These are phyloP conservation scores for Falco naumanni DNA, from an alignment of 2,797 vertebrate genomes.

Conservation along the genomic window DNA sequence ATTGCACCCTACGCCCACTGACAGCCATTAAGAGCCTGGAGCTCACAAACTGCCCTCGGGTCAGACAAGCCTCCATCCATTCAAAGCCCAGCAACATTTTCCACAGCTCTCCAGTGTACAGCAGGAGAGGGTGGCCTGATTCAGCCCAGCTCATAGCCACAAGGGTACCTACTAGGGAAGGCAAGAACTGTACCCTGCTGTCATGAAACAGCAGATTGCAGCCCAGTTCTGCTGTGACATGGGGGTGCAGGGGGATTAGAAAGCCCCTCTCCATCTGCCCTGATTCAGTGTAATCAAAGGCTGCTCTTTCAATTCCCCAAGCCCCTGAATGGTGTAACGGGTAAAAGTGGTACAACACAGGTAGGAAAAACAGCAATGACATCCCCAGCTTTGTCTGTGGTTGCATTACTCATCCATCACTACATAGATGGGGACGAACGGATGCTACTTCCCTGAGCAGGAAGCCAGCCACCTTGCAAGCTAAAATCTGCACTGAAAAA, in stretches of 20 bases:
- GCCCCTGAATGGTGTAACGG: background rate
- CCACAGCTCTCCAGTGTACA: background rate
- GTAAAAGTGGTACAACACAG: background rate
- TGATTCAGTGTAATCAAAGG: background rate
- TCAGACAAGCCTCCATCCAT: background rate
- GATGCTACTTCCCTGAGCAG: background rate
- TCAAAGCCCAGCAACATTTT: background rate
- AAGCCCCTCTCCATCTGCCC: background rate
- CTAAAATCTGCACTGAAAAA: background rate
- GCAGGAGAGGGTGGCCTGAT: background rate
- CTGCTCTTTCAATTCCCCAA: background rate
- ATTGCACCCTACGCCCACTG: background rate
- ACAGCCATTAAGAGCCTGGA: conserved; percentile 10
- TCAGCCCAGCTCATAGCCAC: background rate
- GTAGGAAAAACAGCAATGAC: background rate
- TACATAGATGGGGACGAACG: accelerated
- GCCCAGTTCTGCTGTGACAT: background rate
- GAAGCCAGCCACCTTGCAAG: background rate
- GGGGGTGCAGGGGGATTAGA: background rate
- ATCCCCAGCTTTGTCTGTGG: background rate
- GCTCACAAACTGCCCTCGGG: background rate
- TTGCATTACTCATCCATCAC: background rate
- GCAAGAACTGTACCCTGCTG: background rate
- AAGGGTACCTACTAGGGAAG: background rate
- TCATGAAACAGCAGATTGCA: background rate